Percentiles rank a stretch among this genome's conserved stretches.
These are phyloP conservation scores for Phymatocera aterrima DNA, from an alignment of 2,888 invertebrate genomes.

Conservation along the genomic window DNA sequence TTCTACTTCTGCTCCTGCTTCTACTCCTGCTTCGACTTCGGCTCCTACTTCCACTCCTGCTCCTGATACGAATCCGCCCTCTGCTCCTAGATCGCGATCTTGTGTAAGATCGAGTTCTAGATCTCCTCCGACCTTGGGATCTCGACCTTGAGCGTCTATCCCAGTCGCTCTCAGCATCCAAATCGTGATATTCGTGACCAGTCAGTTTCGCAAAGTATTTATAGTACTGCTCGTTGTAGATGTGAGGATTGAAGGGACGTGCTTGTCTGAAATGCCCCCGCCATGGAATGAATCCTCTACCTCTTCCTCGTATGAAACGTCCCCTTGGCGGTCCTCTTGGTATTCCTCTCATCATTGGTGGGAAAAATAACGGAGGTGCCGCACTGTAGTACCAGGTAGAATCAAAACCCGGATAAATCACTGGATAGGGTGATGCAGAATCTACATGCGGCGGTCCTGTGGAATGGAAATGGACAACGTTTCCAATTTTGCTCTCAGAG, in stretches of 20 bases:
- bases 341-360: slow-evolving; percentile 59
- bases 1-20: not conserved
- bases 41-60: slow-evolving; percentile 51
- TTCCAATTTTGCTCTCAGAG: no score
- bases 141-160: slow-evolving; percentile 65
- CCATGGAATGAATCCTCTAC: slow-evolving; percentile 57
- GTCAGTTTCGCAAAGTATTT: slow-evolving; percentile 81
- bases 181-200: slow-evolving; percentile 76
- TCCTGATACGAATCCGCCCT: slow-evolving; percentile 50
- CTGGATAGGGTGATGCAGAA: slow-evolving; percentile 57
- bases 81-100: slow-evolving; percentile 58
- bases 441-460: slow-evolving; percentile 48
- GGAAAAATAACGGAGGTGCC: slow-evolving; percentile 64
- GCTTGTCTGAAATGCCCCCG: slow-evolving; percentile 60
- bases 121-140: slow-evolving; percentile 58
- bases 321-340: slow-evolving; percentile 58
- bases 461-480: not conserved
- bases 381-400: slow-evolving; percentile 68
- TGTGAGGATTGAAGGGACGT: slow-evolving; percentile 69
- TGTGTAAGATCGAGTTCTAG: slow-evolving; percentile 58
- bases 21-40: not conserved
- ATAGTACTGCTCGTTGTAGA: slow-evolving; percentile 75
- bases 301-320: slow-evolving; percentile 49
- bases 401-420: slow-evolving; percentile 62
- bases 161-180: slow-evolving; percentile 74